Evolutionary conservation across 2,113 vertebrate genomes (phyloP), one percentile per base, ranked within the genome.

Genomic region (Tyto alba): DNA sequence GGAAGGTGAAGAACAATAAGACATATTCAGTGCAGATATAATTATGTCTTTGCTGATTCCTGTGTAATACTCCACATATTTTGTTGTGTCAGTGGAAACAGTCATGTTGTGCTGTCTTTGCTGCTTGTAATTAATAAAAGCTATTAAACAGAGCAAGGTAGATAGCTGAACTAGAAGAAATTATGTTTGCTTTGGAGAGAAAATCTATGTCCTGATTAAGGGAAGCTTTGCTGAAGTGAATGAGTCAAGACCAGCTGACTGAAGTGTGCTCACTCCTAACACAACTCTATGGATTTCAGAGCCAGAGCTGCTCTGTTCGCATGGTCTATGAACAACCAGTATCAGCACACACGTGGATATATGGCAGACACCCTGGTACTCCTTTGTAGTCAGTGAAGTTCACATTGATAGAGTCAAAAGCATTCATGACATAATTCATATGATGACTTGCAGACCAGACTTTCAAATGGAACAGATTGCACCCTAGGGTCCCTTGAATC

Each of bases 231-330:
- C 17, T 79, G 32, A 66, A 55, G 6, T 25, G 22, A 68, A 19
- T 25, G 12, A 29, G 11, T 36, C 43, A 32, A 26, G 10, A 53
- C 2, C 32, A 32, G 2, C 57, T 69, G 43, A 40, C 20, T 3
- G 7, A 41, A 13, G 3, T 6, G 7, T 32, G 6, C 14, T 48
- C 16, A 8, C 11, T 71, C 32, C 19, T 23, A 45, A 47, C 18
- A 17, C 0, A 0, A 17, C 13, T 0, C 0, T 17, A 32, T 26
- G 36, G 21, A 40, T 84, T 60, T 47, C 62, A 21, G 34, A 59
- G 6, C 4, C 57, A 67, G 21, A 66, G 34, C 4, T 47, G 29
- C 4, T 66, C 16, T 79, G 14, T 62, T 17, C 34, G 16, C 1
- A 0, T 12, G 16, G 12, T 3, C 36, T 25, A 17, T 11, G n/a